Evolutionary conservation across 2,888 invertebrate genomes (phyloP), one percentile per base, ranked within the genome.

Genomic region (Phlogophora meticulosa): DNA sequence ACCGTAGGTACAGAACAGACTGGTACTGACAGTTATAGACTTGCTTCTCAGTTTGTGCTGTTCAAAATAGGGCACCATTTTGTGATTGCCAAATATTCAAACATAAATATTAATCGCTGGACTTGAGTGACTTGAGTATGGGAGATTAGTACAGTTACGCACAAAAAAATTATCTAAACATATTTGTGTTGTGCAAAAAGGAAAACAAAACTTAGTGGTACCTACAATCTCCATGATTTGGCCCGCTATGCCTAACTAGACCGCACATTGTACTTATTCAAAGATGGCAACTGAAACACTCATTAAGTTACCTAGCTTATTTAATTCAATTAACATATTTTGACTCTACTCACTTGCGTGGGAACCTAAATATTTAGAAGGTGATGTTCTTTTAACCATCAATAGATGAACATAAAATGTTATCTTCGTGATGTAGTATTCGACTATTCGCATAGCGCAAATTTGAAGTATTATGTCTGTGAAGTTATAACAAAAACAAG

Each of bases 401-500:
- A 52, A 38, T 15, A 51, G 28, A 51, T 15, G 40, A 46, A 28
- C 10, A 55, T 53, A 45, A 38, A 57, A 57, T 63, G 58, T 24
- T 32, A 38, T 53, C 24, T 17, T 51, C 5, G 9, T 28, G 15
- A 51, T 56, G 40, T 56, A 34, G 13, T 40, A 59, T 71, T 53
- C 15, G 20, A 40, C 28, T 52, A 40, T 38, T 73, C 65, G 55
- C 58, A 70, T 43, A 75, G 59, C 51, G 34, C 22, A 55, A 73
- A 76, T 76, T 74, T 78, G 59, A 69, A 66, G 68, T 66, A 72
- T 71, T 69, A 36, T 64, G 66, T 66, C 55, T 73, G 59, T 66
- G 62, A 69, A 56, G 80, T 70, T 57, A 63, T 68, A 67, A 82
- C 63, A 82, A 80, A 82, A 80, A 85, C 84, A 83, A 85, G 83